These are phyloP conservation scores for Nicator chloris DNA, from an alignment of 2,113 vertebrate species.

Conservation along the genomic window DNA sequence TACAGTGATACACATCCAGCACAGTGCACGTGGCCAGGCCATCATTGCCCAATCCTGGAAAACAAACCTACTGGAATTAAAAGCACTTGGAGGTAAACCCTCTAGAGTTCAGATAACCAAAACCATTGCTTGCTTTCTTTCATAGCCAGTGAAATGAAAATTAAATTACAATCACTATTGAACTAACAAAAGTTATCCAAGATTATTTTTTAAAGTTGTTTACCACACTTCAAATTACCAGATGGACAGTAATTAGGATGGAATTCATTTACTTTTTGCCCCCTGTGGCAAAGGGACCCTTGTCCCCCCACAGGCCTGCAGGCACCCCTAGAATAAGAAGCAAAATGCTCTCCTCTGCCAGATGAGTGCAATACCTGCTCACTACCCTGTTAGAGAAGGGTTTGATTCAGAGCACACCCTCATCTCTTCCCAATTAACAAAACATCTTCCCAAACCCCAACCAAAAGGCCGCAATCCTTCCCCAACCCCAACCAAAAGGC, in stretches of 20 bases:
- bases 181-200: not conserved
- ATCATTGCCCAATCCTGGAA: not conserved
- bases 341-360: rapidly evolving
- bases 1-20: not conserved
- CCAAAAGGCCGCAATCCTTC: not conserved
- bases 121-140: not conserved
- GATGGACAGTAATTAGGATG: no score
- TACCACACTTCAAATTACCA: not conserved
- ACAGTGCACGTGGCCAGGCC: not conserved
- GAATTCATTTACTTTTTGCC: not conserved
- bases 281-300: not conserved
- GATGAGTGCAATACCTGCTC: not conserved
- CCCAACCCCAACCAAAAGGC: not conserved
- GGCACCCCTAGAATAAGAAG: not conserved
- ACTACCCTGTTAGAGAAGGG: not conserved
- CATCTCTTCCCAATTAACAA: not conserved
- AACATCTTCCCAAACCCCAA: not conserved
- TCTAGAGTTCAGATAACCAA: not conserved
- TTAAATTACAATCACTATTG: not conserved
- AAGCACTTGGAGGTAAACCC: not conserved
- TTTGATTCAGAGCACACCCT: not conserved
- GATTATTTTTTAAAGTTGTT: not conserved
- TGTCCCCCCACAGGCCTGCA: not conserved
- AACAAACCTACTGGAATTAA: not conserved
- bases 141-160: not conserved